Percentiles rank a stretch among this genome's conserved stretches.
phyloP scores from a whole-genome alignment of 1,140 invertebrate species.

The Diplogasteroides magnus region DNA sequence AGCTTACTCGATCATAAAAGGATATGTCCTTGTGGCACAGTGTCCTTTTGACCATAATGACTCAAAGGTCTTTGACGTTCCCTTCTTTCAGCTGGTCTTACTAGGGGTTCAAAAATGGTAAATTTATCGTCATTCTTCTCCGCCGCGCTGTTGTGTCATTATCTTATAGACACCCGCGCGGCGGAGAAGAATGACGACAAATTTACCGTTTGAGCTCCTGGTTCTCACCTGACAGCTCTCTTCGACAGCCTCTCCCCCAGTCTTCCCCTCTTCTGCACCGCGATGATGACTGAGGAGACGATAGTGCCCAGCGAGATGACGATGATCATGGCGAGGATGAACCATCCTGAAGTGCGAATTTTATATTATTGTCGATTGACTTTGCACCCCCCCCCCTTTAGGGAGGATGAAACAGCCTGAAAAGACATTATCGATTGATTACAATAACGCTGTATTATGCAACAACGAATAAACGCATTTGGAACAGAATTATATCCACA shows the following conservation, averaged over 20 bases:
- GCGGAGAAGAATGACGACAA: too few species aligned
- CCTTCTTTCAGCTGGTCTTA: too few species aligned
- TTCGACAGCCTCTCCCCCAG: constrained; percentile 44
- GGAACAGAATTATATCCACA: too few species aligned
- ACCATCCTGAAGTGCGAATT: constrained; percentile 48
- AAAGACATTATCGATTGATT: too few species aligned
- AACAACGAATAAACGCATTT: too few species aligned
- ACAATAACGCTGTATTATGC: too few species aligned
- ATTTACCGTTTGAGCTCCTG: too few species aligned
- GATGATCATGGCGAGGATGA: constrained; percentile 53
- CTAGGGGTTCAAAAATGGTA: too few species aligned
- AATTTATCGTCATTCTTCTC: too few species aligned
- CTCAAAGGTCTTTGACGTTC: neutral
- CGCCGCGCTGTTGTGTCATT: too few species aligned
- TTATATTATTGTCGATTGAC: neutral
- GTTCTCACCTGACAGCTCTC: constrained; percentile 33
- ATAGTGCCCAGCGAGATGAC: constrained; percentile 49
- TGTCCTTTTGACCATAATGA: neutral
- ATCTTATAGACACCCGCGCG: too few species aligned
- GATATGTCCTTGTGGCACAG: neutral
- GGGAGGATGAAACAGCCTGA: too few species aligned
- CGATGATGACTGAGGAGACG: constrained; percentile 50
- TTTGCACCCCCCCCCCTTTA: neutral
- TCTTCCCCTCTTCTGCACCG: constrained; percentile 47
- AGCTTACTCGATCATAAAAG: neutral